Conservation (phyloP, 2,888 invertebrate genomes). For the Stenodera caucasica region DNA sequence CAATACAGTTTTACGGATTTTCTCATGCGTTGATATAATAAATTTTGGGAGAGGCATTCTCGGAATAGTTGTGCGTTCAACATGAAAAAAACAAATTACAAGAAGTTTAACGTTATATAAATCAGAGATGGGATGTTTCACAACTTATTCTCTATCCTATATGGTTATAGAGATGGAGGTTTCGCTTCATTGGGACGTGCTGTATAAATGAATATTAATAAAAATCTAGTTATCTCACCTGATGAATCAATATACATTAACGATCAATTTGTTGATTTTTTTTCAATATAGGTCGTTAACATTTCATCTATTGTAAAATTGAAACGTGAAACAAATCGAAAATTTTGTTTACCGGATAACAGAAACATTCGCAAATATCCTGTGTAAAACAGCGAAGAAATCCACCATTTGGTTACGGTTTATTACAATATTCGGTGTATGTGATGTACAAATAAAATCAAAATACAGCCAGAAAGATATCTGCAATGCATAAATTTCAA, state of each 20-base stretch:
- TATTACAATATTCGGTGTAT: neutral
- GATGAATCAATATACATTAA: neutral
- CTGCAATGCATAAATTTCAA: conserved; percentile 5
- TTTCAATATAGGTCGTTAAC: neutral
- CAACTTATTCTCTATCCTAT: too few relatives aligned
- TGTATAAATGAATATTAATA: too few relatives aligned
- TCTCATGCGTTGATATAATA: neutral
- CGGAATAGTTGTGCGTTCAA: neutral
- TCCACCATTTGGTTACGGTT: neutral
- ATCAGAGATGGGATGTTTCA: too few relatives aligned
- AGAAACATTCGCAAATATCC: neutral
- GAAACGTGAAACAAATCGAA: neutral
- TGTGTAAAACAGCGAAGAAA: neutral
- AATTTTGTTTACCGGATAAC: neutral
- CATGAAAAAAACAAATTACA: too few relatives aligned
- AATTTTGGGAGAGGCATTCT: neutral
- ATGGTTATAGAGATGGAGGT: too few relatives aligned
- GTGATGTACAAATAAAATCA: neutral
- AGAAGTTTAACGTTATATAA: neutral
- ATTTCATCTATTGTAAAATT: too few relatives aligned
- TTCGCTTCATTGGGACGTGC: too few relatives aligned
- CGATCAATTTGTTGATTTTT: neutral
- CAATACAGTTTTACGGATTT: neutral
- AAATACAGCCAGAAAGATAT: neutral
- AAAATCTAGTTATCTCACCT: neutral